Base-by-base conservation (phyloP, 2,888 invertebrate species). In the Cordilura impudica region DNA sequence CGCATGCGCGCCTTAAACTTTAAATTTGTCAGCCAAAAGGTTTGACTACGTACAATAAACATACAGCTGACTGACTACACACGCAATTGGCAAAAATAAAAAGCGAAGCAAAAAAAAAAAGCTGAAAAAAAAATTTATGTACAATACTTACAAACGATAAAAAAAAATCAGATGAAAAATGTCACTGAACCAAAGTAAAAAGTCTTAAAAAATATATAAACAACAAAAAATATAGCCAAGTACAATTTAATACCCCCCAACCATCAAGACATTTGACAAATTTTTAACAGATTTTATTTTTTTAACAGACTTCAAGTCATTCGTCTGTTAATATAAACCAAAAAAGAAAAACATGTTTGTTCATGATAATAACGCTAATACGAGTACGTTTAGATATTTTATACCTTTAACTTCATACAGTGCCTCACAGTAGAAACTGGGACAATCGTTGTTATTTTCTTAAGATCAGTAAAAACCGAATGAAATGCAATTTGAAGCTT, bases 1-100 rank as follows among this genome's bases (percentile, higher is more conserved):
- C 84, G 87, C 86, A 86, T 85, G 86, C 85, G 86, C 85, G 84
- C 81, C 82, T 80, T 70, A 80, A 78, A 82, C 83, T 82, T 67
- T 81, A 53, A 47, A 19, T 54, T 56, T 67, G 35, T 45, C 35
- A 60, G 51, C 43, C 60, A 45, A 60, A 45, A 53, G 26, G 51
- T 53, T 26, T 26, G 14, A 53, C 16, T 26, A 53, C 35, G 35
- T n/a, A 39, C 35, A n/a, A 12, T 26, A 53, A 23, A 53, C 26
- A 26, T 26, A 53, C 51, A 53, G 51, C 19, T 53, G n/a, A 26
- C 19, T 53, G n/a, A 39, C 35, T 39, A 39, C 35, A n/a, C 35
- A n/a, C 49, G 23, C 49, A 49, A 23, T n/a, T 49, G 21, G n/a
- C 51, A 53, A 60, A 60, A 19, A 0, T 35, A 43, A 60, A 54